Evolutionary conservation across 37 sponge, comb jelly and placozoan species (phyloP), one percentile per base, ranked within the genome.

Genomic region (Mnemiopsis leidyi): DNA sequence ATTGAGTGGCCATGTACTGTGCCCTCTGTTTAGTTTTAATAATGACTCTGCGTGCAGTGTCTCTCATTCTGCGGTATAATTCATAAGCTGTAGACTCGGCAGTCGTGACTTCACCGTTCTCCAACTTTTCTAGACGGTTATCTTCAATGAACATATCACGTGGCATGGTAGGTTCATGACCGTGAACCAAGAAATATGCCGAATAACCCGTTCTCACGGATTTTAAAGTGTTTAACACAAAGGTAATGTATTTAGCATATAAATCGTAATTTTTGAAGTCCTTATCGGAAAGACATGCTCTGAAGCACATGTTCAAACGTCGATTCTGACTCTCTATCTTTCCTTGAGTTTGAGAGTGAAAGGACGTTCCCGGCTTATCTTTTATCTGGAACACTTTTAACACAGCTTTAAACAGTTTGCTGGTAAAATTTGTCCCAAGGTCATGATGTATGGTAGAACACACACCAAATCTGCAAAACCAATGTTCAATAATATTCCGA

Each of bases 1-100:
- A 79, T 23, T 79, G 82, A 33, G 23, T 79, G 21, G 82, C 82
- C 82, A 79, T 79, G 36, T 79, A 79, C 32, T 29, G 23, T 9
- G 36, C 23, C 32, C 29, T 16, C 21, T 31, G 23, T 33, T 79
- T 13, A 36, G 82, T 29, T 3, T 31, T 18, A 5, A 36, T 5
- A 1, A 23, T 79, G 36, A 79, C 82, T 1, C 3, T 5, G 7
- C 82, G 32, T 7, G 82, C 21, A 9, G 32, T 23, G 82, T 79
- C 37, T 32, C 23, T 16, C 3, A 35, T 36, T 20, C 1, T 2
- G 1, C 3, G 3, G 32, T 79, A 79, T 5, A 35, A 31, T 31
- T 79, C 23, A 23, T 79, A 79, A 18, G 37, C 82, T 5, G 9
- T n/a, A 28, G 9, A 5, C 21, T 69, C 73, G 2, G 2, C 73